phyloP scores from a whole-genome alignment of 2,888 invertebrate genomes.

The Zaprionus bogoriensis region DNA sequence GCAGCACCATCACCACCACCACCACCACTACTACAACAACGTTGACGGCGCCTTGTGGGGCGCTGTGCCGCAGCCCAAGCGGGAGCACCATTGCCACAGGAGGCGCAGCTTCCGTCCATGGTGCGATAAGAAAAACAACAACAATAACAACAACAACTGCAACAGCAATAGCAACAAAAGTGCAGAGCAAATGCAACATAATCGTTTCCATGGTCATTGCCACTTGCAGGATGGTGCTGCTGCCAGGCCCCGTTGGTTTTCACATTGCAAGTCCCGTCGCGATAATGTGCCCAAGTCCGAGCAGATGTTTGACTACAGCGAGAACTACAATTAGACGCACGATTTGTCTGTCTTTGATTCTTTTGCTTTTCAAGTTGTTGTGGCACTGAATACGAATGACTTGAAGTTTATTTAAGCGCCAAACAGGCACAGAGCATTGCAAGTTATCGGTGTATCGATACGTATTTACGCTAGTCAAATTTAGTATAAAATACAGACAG shows the following conservation, averaged over 20 bases:
- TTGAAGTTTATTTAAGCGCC: neutral
- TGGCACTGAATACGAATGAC: conserved; percentile 4
- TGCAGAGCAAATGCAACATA: neutral
- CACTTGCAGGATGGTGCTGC: neutral
- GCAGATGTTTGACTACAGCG: conserved; percentile 14
- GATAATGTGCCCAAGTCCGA: neutral
- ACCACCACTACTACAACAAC: neutral
- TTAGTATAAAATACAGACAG: neutral
- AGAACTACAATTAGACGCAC: conserved; percentile 29
- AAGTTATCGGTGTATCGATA: conserved; percentile 28
- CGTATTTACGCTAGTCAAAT: neutral
- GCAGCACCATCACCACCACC: conserved; percentile 8
- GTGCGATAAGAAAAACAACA: neutral
- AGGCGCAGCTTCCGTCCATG: neutral
- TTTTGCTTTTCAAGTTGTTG: conserved; percentile 22
- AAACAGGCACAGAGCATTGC: neutral
- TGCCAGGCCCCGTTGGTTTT: conserved; percentile 8
- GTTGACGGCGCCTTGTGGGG: neutral
- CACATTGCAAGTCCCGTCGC: neutral
- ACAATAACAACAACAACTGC: neutral
- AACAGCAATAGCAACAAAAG: neutral
- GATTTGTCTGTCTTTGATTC: conserved; percentile 19
- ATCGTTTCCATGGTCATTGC: neutral
- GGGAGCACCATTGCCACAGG: neutral
- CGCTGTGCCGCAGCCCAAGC: neutral